Evolutionary conservation across 2,113 vertebrate genomes (phyloP).

Genomic region (Eulemur rufifrons): DNA sequence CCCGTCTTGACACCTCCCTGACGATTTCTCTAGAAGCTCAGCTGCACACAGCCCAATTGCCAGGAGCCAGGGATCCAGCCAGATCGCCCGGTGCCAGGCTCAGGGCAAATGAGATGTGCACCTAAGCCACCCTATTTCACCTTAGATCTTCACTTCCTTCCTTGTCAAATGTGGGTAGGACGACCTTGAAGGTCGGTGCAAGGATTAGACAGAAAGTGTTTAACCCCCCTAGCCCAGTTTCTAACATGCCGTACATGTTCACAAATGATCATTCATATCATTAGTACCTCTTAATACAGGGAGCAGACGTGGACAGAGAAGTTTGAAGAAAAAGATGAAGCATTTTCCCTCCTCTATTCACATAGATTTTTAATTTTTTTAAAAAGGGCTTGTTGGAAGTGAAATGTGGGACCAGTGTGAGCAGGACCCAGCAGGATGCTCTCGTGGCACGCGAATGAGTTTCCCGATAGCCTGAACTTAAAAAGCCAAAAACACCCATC

Average conservation of each 20-base stretch:
- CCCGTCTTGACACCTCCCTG: background rate
- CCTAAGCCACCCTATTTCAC: background rate
- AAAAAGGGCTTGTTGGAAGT: background rate
- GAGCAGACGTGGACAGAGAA: background rate
- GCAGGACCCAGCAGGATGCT: background rate
- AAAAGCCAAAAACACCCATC: background rate
- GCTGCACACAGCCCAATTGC: background rate
- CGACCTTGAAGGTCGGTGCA: background rate
- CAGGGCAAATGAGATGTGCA: background rate
- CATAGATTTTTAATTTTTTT: background rate
- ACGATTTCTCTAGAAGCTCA: background rate
- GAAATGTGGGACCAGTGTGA: background rate
- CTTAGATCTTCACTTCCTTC: background rate
- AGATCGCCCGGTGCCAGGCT: background rate
- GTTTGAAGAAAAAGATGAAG: background rate
- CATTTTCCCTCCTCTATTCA: background rate
- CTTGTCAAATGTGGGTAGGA: background rate
- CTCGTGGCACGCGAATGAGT: background rate
- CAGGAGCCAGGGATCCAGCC: background rate
- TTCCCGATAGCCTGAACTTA: background rate
- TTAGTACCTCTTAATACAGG: background rate
- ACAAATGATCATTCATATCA: background rate
- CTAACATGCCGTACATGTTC: background rate
- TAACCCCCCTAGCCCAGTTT: background rate
- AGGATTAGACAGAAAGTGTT: background rate